phyloP scores from a whole-genome alignment of 2,113 vertebrate species.

The Charadrius vociferus region DNA sequence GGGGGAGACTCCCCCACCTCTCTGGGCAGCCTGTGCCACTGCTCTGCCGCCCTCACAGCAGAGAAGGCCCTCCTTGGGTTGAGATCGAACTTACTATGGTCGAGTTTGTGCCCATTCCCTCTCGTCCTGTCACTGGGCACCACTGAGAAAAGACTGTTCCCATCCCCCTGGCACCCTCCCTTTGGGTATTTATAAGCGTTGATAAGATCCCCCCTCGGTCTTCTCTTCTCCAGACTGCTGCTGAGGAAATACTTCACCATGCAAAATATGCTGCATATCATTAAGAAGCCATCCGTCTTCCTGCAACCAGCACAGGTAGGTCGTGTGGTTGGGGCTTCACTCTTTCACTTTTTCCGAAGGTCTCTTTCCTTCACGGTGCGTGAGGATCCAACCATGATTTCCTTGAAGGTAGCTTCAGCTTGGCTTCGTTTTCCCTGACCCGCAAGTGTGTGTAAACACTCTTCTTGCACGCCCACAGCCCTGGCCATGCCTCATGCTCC shows the following conservation, averaged over 20 bases:
- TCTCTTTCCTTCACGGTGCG: accelerated
- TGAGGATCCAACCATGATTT: accelerated
- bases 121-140: too few relatives aligned
- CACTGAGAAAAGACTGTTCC: too few relatives aligned
- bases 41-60: too few relatives aligned
- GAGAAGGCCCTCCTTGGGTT: too few relatives aligned
- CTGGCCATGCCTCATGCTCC: background rate
- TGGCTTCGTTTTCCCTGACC: background rate
- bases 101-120: too few relatives aligned
- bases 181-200: too few relatives aligned
- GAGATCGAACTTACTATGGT: too few relatives aligned
- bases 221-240: too few relatives aligned
- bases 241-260: background rate
- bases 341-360: background rate
- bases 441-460: background rate
- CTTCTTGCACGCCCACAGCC: background rate
- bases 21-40: too few relatives aligned
- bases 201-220: too few relatives aligned
- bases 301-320: accelerated
- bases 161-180: too few relatives aligned
- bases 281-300: background rate
- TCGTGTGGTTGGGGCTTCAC: background rate
- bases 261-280: accelerated
- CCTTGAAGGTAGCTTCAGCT: background rate
- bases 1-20: too few relatives aligned